phyloP scores from a whole-genome alignment of 2,113 vertebrate genomes.

The Menidia beryllina region DNA sequence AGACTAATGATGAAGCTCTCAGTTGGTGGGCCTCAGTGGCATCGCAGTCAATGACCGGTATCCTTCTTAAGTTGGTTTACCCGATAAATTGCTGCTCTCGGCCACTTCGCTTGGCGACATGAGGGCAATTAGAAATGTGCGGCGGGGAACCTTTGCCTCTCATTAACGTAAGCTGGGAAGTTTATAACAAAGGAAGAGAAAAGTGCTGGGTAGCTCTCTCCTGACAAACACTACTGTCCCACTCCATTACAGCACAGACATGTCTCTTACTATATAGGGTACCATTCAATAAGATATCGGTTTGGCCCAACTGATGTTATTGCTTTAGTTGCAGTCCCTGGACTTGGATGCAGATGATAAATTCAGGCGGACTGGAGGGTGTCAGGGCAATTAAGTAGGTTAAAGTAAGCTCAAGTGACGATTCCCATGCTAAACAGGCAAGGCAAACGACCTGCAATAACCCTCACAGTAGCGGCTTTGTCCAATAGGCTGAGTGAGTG shows the following conservation, averaged over 20 bases:
- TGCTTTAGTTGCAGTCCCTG: conserved; percentile 76
- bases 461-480: conserved; percentile 73
- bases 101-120: conserved; percentile 66
- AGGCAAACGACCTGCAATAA: conserved; percentile 69
- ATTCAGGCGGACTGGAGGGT: conserved; percentile 72
- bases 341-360: conserved; percentile 78
- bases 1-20: conserved; percentile 65
- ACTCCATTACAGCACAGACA: conserved; percentile 62
- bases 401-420: conserved; percentile 78
- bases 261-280: conserved; percentile 57
- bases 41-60: conserved; percentile 71
- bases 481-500: conserved; percentile 43
- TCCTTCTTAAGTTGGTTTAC: conserved; percentile 73
- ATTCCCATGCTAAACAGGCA: conserved; percentile 73
- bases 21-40: conserved; percentile 65
- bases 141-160: conserved; percentile 74
- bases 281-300: conserved; percentile 72
- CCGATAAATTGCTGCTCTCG: conserved; percentile 74
- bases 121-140: conserved; percentile 76
- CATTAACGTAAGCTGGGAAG: conserved; percentile 74
- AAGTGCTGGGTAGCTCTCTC: conserved; percentile 39
- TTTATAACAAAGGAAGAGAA: conserved; percentile 49
- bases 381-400: conserved; percentile 83
- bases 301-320: conserved; percentile 75
- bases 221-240: conserved; percentile 59